These are phyloP conservation scores for Mizuhopecten yessoensis DNA, from an alignment of 1,140 invertebrate genomes.

Conservation along the genomic window DNA sequence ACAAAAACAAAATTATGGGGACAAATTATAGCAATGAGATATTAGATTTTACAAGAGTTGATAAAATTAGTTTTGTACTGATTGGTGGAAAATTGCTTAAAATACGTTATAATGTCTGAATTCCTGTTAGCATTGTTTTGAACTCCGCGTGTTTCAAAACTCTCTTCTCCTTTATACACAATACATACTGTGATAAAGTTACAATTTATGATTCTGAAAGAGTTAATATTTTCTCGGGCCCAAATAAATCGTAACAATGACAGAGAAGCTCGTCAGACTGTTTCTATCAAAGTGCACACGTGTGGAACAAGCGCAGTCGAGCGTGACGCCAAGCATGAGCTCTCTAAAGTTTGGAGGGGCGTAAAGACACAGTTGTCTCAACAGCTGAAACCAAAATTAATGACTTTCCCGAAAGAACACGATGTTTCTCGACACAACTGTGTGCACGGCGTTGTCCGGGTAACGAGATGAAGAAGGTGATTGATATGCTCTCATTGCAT, in stretches of 20 bases:
- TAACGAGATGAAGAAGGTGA: background rate
- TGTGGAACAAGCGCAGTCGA: background rate
- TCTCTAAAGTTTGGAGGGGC: background rate
- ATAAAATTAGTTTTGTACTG: too few species aligned
- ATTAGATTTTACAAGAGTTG: too few species aligned
- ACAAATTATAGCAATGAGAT: too few species aligned
- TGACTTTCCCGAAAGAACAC: slow-evolving; percentile 1
- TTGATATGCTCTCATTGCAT: background rate
- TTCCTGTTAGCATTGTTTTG: too few species aligned
- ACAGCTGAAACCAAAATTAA: slow-evolving; percentile 28
- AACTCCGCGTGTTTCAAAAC: too few species aligned
- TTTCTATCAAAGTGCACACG: slow-evolving; percentile 24
- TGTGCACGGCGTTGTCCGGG: background rate
- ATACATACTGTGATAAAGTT: background rate
- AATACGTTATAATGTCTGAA: too few species aligned
- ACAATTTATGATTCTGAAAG: background rate
- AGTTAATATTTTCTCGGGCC: background rate
- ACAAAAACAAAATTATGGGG: too few species aligned
- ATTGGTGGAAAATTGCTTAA: too few species aligned
- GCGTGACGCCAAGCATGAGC: slow-evolving; percentile 5
- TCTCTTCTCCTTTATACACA: too few species aligned
- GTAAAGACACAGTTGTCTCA: slow-evolving; percentile 3
- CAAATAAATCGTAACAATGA: background rate
- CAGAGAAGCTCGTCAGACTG: background rate
- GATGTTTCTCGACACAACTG: slow-evolving; percentile 7